Conservation (phyloP, 2,113 vertebrate species). For the Plecotus auritus region DNA sequence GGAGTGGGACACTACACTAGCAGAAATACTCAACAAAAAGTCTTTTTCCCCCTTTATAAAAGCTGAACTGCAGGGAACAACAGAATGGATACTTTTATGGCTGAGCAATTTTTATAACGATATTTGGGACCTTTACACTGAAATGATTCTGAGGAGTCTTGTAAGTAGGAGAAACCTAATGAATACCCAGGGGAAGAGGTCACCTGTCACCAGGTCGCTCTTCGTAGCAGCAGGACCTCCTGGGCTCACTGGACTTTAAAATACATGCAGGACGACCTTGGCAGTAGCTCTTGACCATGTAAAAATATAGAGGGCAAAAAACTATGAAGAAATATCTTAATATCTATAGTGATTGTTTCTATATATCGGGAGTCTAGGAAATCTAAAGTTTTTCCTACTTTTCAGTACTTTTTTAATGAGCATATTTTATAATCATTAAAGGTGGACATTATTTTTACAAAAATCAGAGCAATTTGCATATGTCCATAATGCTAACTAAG, state of each 20-base stretch:
- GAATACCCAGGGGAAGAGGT: neutral
- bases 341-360: neutral
- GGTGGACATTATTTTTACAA: neutral
- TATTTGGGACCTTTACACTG: neutral
- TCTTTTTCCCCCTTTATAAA: neutral
- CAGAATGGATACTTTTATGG: neutral
- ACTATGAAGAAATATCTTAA: neutral
- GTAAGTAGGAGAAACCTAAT: neutral
- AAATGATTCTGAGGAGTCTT: neutral
- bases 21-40: constrained; percentile 32
- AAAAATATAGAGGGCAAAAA: neutral
- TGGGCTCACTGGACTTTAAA: neutral
- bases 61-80: neutral
- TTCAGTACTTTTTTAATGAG: neutral
- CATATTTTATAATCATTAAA: neutral
- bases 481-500: neutral
- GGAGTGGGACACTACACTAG: neutral
- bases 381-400: neutral
- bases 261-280: neutral
- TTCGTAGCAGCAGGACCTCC: neutral
- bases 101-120: neutral
- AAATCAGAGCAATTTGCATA: neutral
- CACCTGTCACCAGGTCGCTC: neutral
- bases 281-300: neutral
- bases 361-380: neutral